These are phyloP conservation scores for Furnarius figulus DNA, from an alignment of 2,113 vertebrate species.

Conservation along the genomic window DNA sequence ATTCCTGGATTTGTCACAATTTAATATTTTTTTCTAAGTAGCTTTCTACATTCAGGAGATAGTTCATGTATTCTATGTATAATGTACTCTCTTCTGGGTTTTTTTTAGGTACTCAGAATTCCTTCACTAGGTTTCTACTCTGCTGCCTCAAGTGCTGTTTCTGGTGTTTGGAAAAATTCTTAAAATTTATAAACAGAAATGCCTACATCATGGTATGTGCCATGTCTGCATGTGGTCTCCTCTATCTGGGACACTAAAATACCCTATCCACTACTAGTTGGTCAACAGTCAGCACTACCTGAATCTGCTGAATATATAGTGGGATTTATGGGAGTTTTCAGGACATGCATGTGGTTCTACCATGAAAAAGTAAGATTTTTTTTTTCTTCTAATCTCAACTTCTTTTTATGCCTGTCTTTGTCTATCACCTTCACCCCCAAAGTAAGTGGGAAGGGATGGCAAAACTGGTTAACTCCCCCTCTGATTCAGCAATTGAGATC, in stretches of 20 bases:
- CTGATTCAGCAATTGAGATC: background rate
- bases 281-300: background rate
- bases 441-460: background rate
- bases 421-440: background rate
- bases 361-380: background rate
- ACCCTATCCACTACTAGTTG: background rate
- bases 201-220: conserved; percentile 95
- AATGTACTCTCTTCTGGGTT: background rate
- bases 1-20: background rate
- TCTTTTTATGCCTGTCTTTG: background rate
- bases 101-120: conserved; percentile 82
- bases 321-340: background rate
- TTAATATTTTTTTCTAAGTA: background rate
- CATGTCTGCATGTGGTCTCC: background rate
- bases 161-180: conserved; percentile 94
- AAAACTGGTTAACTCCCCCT: background rate
- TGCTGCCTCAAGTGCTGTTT: conserved; percentile 95
- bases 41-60: background rate
- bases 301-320: background rate
- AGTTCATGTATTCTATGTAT: background rate
- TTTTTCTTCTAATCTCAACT: background rate
- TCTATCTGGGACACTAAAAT: background rate
- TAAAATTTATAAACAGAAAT: conserved; percentile 96
- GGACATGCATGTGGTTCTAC: background rate
- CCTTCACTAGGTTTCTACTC: conserved; percentile 82